A percentile compares a stretch with the other conserved stretches of the same genome.
phyloP scores from a whole-genome alignment of 2,113 vertebrate species.

The Lepus europaeus region DNA sequence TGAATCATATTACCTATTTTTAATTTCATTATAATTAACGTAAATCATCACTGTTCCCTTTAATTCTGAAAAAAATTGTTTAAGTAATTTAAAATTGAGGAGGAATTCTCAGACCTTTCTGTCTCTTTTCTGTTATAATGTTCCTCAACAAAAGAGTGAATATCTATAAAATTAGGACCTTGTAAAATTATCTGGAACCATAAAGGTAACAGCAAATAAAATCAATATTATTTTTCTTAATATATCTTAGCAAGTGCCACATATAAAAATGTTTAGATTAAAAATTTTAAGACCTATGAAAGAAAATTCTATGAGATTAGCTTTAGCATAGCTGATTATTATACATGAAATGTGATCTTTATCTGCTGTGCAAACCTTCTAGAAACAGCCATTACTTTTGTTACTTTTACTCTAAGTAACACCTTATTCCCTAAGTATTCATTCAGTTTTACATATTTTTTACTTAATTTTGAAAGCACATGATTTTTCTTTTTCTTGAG shows the following conservation, averaged over 20 bases:
- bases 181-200: neutral
- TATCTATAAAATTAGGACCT: neutral
- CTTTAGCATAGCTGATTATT: constrained; percentile 49
- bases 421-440: neutral
- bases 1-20: neutral
- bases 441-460: constrained; percentile 16
- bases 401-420: neutral
- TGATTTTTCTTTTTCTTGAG: constrained; percentile 3
- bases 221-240: neutral
- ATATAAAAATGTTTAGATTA: neutral
- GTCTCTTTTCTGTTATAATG: neutral
- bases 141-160: neutral
- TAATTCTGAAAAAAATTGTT: neutral
- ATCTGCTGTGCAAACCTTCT: constrained; percentile 17
- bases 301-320: constrained; percentile 18
- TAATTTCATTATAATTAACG: neutral
- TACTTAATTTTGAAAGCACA: constrained; percentile 30
- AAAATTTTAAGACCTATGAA: constrained; percentile 13
- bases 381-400: neutral
- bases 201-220: constrained; percentile 1
- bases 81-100: neutral
- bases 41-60: neutral
- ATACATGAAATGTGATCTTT: constrained; percentile 36
- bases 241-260: neutral
- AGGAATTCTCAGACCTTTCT: neutral